Base-by-base conservation (phyloP, 2,113 vertebrate genomes). In the Meles meles region DNA sequence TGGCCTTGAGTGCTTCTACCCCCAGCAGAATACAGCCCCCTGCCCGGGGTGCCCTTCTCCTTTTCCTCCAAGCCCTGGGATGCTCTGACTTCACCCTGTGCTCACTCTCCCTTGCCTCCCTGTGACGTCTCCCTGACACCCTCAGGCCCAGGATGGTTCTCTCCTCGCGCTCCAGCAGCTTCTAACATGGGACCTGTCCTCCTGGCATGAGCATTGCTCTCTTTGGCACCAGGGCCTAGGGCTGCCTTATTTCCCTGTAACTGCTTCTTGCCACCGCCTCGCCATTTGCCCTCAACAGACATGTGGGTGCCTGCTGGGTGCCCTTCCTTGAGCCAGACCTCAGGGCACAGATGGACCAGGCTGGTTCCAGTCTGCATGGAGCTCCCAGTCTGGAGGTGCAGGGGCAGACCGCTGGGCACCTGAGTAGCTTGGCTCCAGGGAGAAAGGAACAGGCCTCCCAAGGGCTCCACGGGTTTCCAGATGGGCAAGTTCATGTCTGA, bases 261-360 rank as follows among this genome's bases (percentile, higher is more conserved):
- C 13, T 0, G 25, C 72, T 44, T 29, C 72, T 76, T 15, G 42
- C 72, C 25, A 15, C 39, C 3, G 3, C 25, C 39, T 74, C 12
- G 0, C 23, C 71, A 4, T 42, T 9, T 3, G 0, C 27, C 15
- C 25, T 76, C 3, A 1, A 42, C 42, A 29, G 72, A 29, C 42
- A 29, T 14, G 2, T n/a, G 61, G 83, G 31, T 44, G 31, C 42
- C 42, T 47, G 57, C 25, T 17, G 72, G 42, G 72, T 39, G 72
- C 72, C 25, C 25, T 17, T 47, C 72, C 42, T 25, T 2, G 6
- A 42, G 71, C 39, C 42, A 18, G 65, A 15, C 65, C 31, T 42
- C 13, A 55, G 23, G 72, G 8, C 83, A 67, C 9, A 67, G 92
- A 14, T 44, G 29, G 12, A 8, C 82, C 71, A 42, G 57, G 21